Percentiles rank a stretch among this genome's conserved stretches.
phyloP scores from a whole-genome alignment of 2,797 vertebrate species.

The Hypotaenidia okinawae region DNA sequence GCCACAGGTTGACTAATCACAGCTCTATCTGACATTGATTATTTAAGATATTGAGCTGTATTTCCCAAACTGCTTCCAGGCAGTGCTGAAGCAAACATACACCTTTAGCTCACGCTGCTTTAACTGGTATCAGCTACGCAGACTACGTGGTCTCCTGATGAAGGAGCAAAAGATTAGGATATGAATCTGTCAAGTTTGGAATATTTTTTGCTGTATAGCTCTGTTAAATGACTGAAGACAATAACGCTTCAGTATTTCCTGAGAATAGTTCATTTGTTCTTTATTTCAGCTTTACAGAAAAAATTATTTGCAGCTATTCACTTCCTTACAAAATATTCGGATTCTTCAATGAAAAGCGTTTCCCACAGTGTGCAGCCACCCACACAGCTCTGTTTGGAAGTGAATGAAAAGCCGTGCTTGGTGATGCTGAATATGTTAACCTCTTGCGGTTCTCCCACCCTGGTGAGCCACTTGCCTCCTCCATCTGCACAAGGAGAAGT shows the following conservation, averaged over 20 bases:
- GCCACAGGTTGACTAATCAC: not conserved
- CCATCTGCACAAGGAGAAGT: constrained; percentile 18
- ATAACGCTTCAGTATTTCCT: constrained; percentile 77
- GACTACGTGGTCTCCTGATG: constrained; percentile 2
- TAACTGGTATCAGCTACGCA: not conserved
- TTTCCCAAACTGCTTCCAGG: not conserved
- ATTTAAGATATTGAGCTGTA: not conserved
- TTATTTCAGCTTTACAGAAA: constrained; percentile 85
- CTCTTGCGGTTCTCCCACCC: constrained; percentile 67
- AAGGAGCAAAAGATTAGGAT: constrained; percentile 77
- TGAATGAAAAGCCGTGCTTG: constrained; percentile 80
- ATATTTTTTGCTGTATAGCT: constrained; percentile 74
- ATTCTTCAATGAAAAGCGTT: constrained; percentile 89
- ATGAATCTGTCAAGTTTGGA: constrained; percentile 81
- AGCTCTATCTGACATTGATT: not conserved
- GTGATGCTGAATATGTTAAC: constrained; percentile 68
- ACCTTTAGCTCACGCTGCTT: not conserved
- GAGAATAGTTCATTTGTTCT: constrained; percentile 91
- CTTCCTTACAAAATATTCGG: constrained; percentile 90
- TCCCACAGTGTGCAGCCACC: constrained; percentile 90
- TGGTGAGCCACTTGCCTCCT: constrained; percentile 58
- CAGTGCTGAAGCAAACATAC: not conserved
- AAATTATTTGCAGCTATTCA: constrained; percentile 92
- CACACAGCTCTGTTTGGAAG: constrained; percentile 78
- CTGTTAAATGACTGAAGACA: constrained; percentile 75